phyloP scores from a whole-genome alignment of 2,888 invertebrate species.

The Dendrolimus houi region DNA sequence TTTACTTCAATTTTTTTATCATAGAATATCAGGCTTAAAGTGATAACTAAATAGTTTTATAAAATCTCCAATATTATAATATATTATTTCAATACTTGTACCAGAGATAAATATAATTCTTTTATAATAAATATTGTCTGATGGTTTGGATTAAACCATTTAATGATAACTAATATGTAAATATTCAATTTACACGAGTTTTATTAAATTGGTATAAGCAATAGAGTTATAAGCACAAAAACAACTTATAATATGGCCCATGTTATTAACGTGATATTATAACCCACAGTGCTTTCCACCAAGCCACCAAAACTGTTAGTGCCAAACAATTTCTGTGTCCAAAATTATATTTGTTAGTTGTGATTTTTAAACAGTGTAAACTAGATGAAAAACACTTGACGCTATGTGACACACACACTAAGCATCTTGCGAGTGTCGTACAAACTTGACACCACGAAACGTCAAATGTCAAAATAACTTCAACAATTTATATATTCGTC shows the following conservation, averaged over 20 bases:
- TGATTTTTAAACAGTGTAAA: not conserved
- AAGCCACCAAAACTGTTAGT: slow-evolving; percentile 36
- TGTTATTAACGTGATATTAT: not conserved
- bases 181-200: no score
- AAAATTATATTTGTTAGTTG: not conserved
- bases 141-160: not conserved
- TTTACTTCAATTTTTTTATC: not conserved
- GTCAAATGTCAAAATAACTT: no score
- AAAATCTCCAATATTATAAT: slow-evolving; percentile 3
- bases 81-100: slow-evolving; percentile 1
- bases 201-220: slow-evolving; percentile 16
- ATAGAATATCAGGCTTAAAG: not conserved
- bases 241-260: slow-evolving; percentile 24
- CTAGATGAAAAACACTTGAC: not conserved
- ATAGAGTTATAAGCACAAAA: slow-evolving; percentile 37
- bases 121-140: slow-evolving; percentile 27
- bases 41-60: not conserved
- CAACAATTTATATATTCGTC: no score
- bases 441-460: no score
- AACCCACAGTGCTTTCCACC: slow-evolving; percentile 24
- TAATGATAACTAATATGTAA: no score
- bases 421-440: no score
- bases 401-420: no score
- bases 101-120: not conserved
- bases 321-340: slow-evolving; percentile 5